Conservation (phyloP, 2,888 invertebrate genomes). For the Aethes cnicana region DNA sequence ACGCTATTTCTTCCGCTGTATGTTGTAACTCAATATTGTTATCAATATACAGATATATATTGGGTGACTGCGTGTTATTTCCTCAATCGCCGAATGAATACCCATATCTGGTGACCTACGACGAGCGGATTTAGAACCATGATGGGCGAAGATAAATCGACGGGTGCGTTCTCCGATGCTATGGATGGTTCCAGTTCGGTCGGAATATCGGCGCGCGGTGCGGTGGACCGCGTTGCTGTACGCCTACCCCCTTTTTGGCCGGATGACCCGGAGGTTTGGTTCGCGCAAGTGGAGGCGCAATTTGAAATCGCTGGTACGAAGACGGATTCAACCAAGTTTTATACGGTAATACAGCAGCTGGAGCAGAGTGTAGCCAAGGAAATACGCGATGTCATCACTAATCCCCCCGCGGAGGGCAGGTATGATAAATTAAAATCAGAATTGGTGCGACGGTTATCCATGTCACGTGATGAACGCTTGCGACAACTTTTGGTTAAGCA, state of each 20-base stretch:
- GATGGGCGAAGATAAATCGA: background rate
- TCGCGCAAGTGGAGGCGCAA: constrained; percentile 6
- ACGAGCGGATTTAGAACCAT: background rate
- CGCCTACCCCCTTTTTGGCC: constrained; percentile 6
- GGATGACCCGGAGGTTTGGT: constrained; percentile 11
- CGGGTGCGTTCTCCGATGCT: background rate
- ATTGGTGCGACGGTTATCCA: background rate
- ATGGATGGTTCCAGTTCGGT: background rate
- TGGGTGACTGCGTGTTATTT: too few species aligned
- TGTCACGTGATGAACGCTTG: background rate
- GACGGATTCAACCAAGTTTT: background rate
- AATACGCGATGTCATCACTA: background rate
- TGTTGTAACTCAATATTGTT: too few species aligned
- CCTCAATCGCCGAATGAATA: too few species aligned
- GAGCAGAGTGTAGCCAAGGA: background rate
- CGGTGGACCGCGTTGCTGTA: constrained; percentile 2
- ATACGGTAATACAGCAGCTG: background rate
- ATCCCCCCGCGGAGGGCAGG: background rate
- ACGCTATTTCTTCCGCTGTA: too few species aligned
- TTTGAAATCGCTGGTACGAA: background rate
- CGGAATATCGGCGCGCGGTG: background rate
- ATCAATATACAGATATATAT: too few species aligned
- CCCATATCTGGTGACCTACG: background rate
- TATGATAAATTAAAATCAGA: constrained; percentile 1
- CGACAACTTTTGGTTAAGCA: background rate